Conservation (phyloP, 2,797 vertebrate species). For the Diglossa cyanea region DNA sequence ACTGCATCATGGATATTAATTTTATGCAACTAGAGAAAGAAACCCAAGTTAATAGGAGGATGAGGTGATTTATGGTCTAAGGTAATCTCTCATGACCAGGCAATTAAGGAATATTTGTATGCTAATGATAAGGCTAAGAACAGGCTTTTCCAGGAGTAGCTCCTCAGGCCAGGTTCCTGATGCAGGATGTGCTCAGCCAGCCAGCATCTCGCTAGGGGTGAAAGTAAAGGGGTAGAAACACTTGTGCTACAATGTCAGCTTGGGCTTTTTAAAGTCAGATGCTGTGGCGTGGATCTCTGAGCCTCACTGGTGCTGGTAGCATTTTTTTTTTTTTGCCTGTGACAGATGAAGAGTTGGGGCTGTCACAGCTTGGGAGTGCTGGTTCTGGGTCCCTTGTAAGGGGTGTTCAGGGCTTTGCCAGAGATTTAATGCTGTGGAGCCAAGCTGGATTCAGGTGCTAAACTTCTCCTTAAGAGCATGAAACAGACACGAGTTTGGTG, state of each 20-base stretch:
- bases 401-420: background rate
- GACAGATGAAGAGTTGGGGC: background rate
- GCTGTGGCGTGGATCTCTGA: background rate
- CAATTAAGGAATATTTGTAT: slow-evolving; percentile 52
- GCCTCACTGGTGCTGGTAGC: background rate
- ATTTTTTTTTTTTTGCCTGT: background rate
- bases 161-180: background rate
- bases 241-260: background rate
- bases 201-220: background rate
- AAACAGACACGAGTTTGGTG: background rate
- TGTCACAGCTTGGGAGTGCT: background rate
- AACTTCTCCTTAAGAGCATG: background rate
- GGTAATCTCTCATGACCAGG: slow-evolving; percentile 30
- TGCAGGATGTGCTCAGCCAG: background rate
- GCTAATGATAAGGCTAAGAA: slow-evolving; percentile 18
- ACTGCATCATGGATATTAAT: background rate
- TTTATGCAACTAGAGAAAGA: slow-evolving; percentile 9
- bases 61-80: slow-evolving; percentile 38
- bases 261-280: background rate
- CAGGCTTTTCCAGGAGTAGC: background rate
- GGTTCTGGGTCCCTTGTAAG: background rate
- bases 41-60: slow-evolving; percentile 15
- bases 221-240: background rate
- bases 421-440: background rate
- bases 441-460: background rate